Base-by-base conservation (phyloP, 2,888 invertebrate species). In the Cephus rjabovi region DNA sequence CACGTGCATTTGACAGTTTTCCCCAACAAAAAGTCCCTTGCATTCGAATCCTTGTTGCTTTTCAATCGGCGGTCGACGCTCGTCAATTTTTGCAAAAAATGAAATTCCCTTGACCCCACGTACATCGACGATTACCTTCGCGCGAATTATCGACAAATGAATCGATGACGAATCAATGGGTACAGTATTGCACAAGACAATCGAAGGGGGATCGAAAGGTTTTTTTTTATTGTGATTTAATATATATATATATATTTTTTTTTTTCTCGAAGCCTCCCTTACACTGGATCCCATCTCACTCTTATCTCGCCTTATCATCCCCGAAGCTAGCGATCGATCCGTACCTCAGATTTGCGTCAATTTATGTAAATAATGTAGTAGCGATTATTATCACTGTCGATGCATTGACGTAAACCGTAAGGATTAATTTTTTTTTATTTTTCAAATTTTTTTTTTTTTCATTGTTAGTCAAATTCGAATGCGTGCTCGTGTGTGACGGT, bases 341-440 rank as follows among this genome's bases (percentile, higher is more conserved):
- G 80, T 76, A 79, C 77, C 81, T 79, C 75, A 35, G 69, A 77
- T 73, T 73, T 23, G 12, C 23, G 11, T 12, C 34, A 69, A 75
- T 69, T 76, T 68, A 34, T 34, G 34, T 75, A 73, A 56, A 30
- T 56, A 69, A 75, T 68, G 3, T 71, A 73, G 78, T 85, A 85
- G 81, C 56, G 73, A 12, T 37, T 69, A 12, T 76, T 81, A 82
- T 83, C 81, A 77, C 75, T 82, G 78, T 86, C 80, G 74, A 85
- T 85, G 83, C 83, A 83, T 81, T 81, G 80, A 79, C 81, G 15
- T 23, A 56, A 12, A 15, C 11, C 15, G 37, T 40, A 31, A 23
- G 3, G 15, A 23, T 56, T 75, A 75, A 12, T 33, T 75, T 56
- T 31, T 0, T 3, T 31, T 15, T 3, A 11, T n/a, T n/a, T 75